Base-by-base conservation (phyloP, 1,140 invertebrate genomes). In the Pseudomyrmex dendroicus region DNA sequence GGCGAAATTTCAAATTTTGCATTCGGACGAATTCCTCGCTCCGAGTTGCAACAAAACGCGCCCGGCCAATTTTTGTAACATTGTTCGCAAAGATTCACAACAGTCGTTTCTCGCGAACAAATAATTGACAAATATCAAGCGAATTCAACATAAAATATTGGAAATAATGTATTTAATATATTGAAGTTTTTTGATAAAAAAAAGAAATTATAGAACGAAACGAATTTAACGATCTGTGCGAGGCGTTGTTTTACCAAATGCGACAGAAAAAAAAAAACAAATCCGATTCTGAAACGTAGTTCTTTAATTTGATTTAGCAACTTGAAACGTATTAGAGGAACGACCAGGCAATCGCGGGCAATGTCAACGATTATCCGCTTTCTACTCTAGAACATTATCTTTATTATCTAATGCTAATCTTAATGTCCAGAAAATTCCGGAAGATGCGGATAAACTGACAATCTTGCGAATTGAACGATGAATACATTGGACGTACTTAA, bases 371-470 rank as follows among this genome's bases (percentile, higher is more conserved):
- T 80, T 80, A 80, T 44, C 3, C 76, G 76, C 76, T 80, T 80
- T 80, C 66, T 80, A 80, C 76, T 80, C 66, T 48, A 78, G 76
- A 78, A 78, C 76, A 78, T 78, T 78, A 78, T 78, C 64, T 78
- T 68, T 78, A 78, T 78, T 70, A 78, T 78, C 64, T 70, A 78
- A 78, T 68, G 35, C 35, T 35, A 35, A 35, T 20, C 52, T 48
- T 25, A 10, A 70, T 66, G 10, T 15, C 10, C 10, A 17, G 12
- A 25, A 35, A 25, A 17, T 54, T 73, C 59, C 22, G 61, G 17
- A 35, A 22, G 48, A 76, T 76, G 25, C 35, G 48, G 54, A 48
- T 72, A 17, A 72, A 54, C 44, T 20, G 20, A 9, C n/a, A 9
- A 9, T 35, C 35, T 35, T 7, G 35, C 35, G n/a, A 44, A 0